Evolutionary conservation across 2,797 vertebrate genomes (phyloP).

Genomic region (Paratrypauchen microcephalus): DNA sequence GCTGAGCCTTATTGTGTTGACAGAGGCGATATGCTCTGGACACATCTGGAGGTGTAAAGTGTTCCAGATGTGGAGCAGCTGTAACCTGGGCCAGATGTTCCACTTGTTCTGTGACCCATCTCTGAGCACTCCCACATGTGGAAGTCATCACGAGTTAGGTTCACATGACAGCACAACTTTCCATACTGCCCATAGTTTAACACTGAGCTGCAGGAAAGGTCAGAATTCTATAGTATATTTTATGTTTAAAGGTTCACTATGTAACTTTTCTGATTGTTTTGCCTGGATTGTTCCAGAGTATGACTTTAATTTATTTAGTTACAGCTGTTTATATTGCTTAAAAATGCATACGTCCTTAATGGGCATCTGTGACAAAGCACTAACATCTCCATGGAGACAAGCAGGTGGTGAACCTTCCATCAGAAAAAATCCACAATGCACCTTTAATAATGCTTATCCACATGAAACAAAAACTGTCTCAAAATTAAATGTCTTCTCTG

Average conservation of each 20-base stretch:
- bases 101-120: conserved; percentile 4
- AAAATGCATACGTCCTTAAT: no score
- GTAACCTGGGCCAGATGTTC: neutral
- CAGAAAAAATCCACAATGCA: no score
- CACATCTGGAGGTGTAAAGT: neutral
- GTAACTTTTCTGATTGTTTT: no score
- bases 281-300: no score
- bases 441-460: no score
- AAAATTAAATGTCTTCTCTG: no score
- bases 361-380: no score
- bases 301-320: no score
- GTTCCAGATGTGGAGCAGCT: conserved; percentile 3
- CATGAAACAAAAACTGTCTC: no score
- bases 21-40: neutral
- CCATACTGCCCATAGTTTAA: neutral
- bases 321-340: no score
- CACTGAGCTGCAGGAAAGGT: neutral
- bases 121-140: neutral
- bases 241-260: neutral
- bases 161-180: neutral
- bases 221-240: neutral
- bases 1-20: neutral
- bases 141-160: neutral
- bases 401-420: no score
- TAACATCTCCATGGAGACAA: no score